Evolutionary conservation across 1,140 invertebrate species (phyloP).

Genomic region (Bombus turneri): DNA sequence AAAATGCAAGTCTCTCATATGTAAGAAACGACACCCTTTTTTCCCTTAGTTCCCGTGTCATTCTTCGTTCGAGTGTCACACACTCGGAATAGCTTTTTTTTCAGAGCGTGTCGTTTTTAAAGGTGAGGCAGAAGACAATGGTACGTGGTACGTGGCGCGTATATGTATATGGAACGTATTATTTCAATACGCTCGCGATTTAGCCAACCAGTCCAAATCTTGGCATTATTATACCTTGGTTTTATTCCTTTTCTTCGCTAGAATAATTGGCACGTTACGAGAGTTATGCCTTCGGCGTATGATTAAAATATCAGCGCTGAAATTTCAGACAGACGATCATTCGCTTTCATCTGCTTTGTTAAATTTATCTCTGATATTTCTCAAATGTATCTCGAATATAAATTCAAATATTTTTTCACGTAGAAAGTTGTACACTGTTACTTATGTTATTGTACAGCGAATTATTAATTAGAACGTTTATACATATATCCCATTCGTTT

Average conservation of each 20-base stretch:
- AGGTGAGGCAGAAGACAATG: slow-evolving; percentile 40
- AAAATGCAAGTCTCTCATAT: slow-evolving; percentile 20
- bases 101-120: slow-evolving; percentile 34
- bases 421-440: neutral
- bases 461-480: no score
- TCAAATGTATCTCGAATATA: no score
- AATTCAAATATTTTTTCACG: neutral
- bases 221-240: neutral
- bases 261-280: slow-evolving; percentile 21
- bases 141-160: neutral
- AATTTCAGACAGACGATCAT: neutral
- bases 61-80: slow-evolving; percentile 6
- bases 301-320: slow-evolving; percentile 11
- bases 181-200: slow-evolving; percentile 16
- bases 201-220: slow-evolving; percentile 11
- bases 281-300: neutral
- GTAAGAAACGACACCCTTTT: slow-evolving; percentile 9
- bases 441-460: no score
- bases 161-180: slow-evolving; percentile 9
- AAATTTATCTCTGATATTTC: neutral
- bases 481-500: no score
- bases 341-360: neutral
- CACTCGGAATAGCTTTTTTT: neutral
- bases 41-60: slow-evolving; percentile 11
- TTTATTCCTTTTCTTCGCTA: neutral